Base-by-base conservation (phyloP, 2,888 invertebrate genomes). In the Ectemnius continuus region DNA sequence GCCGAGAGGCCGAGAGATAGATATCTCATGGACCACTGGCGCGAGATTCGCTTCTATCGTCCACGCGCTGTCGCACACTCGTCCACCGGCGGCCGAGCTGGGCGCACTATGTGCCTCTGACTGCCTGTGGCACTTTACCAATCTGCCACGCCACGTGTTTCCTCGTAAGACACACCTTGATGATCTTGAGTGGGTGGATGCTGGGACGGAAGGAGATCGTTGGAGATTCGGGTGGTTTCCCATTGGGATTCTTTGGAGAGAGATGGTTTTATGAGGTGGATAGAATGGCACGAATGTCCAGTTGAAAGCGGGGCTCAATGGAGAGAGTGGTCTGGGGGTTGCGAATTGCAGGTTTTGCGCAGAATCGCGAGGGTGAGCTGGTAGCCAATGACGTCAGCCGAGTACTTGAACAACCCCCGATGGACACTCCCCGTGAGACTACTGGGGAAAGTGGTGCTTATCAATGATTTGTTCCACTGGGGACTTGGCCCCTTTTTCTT, bases 11-110 rank as follows among this genome's bases (percentile, higher is more conserved):
- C 48, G 70, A 75, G 75, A 73, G 73, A 81, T 71, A 58, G 75
- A 36, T 36, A 36, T 36, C 36, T 11, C 8, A 6, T 36, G 36
- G 36, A 36, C 36, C 36, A 36, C 36, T 36, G 23, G 23, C 36
- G 36, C 36, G 36, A 36, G 36, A 36, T 36, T 36, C 36, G 36
- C 36, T 36, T 36, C 36, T 36, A 36, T 36, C 36, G 36, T 36
- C 36, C 36, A 11, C 8, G 11, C 36, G 36, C 68, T 72, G 67
- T 80, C 73, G 73, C 69, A 72, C 81, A 81, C 83, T 82, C 80
- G 80, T 78, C 81, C 81, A 81, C 79, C 81, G 81, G 79, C 80
- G 81, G 80, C 76, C 81, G 80, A 81, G 73, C 71, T 58, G 75
- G 65, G 69, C 57, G 66, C 70, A 76, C 69, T 71, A 36, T 36